Evolutionary conservation across 2,797 vertebrate genomes (phyloP).

Genomic region (Halcyon smyrnensis): DNA sequence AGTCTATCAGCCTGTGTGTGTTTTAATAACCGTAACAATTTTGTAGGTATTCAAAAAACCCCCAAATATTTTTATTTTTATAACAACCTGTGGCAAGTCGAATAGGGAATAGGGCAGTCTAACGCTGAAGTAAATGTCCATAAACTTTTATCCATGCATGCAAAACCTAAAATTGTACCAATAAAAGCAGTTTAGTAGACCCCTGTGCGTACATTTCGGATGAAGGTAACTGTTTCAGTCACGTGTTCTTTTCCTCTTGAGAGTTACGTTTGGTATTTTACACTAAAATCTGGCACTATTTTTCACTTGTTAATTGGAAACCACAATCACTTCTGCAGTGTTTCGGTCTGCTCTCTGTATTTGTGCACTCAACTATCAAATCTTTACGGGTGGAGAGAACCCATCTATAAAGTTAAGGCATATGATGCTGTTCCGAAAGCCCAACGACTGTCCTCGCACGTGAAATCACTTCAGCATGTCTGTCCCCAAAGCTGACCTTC

Average conservation of each 20-base stretch:
- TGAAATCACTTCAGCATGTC: not conserved
- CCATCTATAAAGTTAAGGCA: not conserved
- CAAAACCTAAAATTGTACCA: constrained; percentile 45
- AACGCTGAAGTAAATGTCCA: constrained; percentile 24
- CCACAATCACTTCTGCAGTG: not conserved
- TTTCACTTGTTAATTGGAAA: constrained; percentile 49
- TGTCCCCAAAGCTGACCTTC: not conserved
- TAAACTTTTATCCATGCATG: constrained; percentile 53
- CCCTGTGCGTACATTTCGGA: constrained; percentile 19
- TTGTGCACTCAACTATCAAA: not conserved
- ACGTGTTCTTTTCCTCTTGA: constrained; percentile 30
- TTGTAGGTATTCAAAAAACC: constrained; percentile 1
- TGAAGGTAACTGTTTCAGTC: constrained; percentile 36
- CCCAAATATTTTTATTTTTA: constrained; percentile 37
- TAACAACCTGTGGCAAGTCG: constrained; percentile 25
- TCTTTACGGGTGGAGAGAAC: not conserved
- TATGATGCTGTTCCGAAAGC: not conserved
- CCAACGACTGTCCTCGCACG: not conserved
- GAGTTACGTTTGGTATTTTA: constrained; percentile 32
- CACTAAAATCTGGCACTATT: constrained; percentile 11
- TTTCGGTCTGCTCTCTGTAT: constrained; percentile 16
- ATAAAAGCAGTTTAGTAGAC: constrained; percentile 50
- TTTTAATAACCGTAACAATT: constrained; percentile 42
- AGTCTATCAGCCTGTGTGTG: not conserved
- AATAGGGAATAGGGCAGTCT: not conserved